Percentiles rank a stretch among this genome's conserved stretches.
These are phyloP conservation scores for Mesorhabditis belari DNA, from an alignment of 2,888 invertebrate genomes.

Conservation along the genomic window DNA sequence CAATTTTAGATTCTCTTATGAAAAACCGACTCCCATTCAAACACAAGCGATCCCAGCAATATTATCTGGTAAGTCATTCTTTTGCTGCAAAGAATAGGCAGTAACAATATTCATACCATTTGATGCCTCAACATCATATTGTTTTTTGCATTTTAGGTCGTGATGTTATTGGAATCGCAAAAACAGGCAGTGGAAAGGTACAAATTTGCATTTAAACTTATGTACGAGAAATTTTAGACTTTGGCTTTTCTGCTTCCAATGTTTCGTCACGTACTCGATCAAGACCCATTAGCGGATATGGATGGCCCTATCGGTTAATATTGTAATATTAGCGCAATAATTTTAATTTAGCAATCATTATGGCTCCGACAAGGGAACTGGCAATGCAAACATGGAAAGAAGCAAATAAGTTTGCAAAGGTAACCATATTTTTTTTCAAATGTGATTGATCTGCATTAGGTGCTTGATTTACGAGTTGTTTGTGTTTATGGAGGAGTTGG, in stretches of 20 bases:
- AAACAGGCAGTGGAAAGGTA: constrained; percentile 97
- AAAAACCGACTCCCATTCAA: constrained; percentile 97
- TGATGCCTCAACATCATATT: too few relatives aligned
- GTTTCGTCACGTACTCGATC: constrained; percentile 92
- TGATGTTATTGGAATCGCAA: constrained; percentile 68
- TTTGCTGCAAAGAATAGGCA: constrained; percentile 85
- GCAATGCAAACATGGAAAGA: constrained; percentile 98
- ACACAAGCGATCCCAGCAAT: constrained; percentile 83
- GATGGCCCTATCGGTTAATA: constrained; percentile 83
- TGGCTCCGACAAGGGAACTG: constrained; percentile 94
- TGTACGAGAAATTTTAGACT: constrained; percentile 62
- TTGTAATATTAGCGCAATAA: not conserved
- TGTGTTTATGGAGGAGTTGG: constrained; percentile 98
- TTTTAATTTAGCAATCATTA: constrained; percentile 69
- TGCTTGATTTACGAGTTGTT: constrained; percentile 71
- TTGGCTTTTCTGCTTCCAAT: constrained; percentile 93
- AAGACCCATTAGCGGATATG: constrained; percentile 82
- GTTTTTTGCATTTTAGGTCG: constrained; percentile 68
- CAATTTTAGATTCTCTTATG: constrained; percentile 64
- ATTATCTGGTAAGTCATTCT: constrained; percentile 93
- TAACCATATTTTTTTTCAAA: not conserved
- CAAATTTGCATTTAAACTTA: not conserved
- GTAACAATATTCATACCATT: too few relatives aligned
- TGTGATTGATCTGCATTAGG: constrained; percentile 6
- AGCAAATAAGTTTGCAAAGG: constrained; percentile 83